Evolutionary conservation across 2,113 vertebrate species (phyloP).

Genomic region (Noturus placidus): DNA sequence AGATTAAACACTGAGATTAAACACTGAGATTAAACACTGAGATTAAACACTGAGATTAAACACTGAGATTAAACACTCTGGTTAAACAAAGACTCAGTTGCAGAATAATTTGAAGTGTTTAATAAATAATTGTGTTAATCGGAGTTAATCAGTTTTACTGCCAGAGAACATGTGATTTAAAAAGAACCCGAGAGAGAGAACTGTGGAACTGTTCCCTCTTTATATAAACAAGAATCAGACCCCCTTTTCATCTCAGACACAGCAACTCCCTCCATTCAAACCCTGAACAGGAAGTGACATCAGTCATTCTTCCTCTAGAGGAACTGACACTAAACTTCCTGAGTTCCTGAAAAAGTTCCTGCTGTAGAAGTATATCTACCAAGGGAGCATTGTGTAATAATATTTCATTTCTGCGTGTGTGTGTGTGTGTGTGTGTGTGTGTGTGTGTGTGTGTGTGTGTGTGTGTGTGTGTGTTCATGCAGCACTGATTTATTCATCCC

Average conservation of each 20-base stretch:
- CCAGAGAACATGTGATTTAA: neutral
- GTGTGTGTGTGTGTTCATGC: conserved; percentile 4
- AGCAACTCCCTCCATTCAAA: neutral
- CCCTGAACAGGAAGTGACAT: conserved; percentile 14
- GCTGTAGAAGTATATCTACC: neutral
- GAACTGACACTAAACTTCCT: neutral
- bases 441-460: conserved; percentile 21
- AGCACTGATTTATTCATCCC: conserved; percentile 2
- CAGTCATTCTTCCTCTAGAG: neutral
- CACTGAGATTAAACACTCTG: neutral
- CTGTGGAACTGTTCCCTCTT: neutral
- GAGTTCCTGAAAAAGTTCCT: conserved; percentile 15
- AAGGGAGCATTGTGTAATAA: neutral
- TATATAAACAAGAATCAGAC: neutral
- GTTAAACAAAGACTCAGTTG: neutral
- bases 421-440: conserved; percentile 12
- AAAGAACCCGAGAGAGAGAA: neutral
- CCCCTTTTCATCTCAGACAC: neutral
- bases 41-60: neutral
- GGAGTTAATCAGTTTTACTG: neutral
- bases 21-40: neutral
- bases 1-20: no score
- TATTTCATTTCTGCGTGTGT: no score
- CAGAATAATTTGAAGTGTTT: neutral
- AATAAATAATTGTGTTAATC: no score